Base-by-base conservation (phyloP, 2,888 invertebrate species). In the Perdita meconis region DNA sequence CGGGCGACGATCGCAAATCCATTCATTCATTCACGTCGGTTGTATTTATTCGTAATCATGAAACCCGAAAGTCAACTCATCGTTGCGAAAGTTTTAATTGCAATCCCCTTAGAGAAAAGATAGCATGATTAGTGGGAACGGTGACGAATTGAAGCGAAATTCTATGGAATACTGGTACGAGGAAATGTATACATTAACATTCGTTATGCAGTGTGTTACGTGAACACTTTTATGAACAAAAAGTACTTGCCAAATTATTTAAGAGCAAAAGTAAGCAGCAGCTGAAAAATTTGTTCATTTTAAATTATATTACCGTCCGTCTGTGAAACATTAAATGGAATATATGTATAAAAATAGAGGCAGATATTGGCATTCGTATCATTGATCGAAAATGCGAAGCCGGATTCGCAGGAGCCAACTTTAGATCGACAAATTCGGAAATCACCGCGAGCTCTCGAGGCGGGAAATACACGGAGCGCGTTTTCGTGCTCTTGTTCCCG, bases 1-100 rank as follows among this genome's bases (percentile, higher is more conserved):
- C 47, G 13, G 60, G 60, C 59, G 60, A 47, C 26, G 38, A 8
- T 16, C 55, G 22, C 38, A n/a, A 60, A 60, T 55, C 30, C 55
- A 13, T 24, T 13, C 5, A 16, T 59, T 71, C 10, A 12, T 16
- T 16, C 8, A 26, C 22, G 57, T 30, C 36, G 36, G n/a, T 3
- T 22, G 26, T 34, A 51, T 30, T 19, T 44, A 73, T 69, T 61
- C 53, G 26, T 16, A 56, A 42, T 50, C 61, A 34, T 16, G 12
- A 19, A 51, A 66, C 12, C 6, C 16, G 61, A 59, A 61, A 61
- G 44, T 69, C 69, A 19, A 56, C 55, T 69, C 47, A 61, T 73
- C 61, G 38, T 50, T 73, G 60, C 61, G 55, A 30, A 61, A 69
- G 26, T 60, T 60, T 47, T 60, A 13, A 53, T 55, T 38, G 40